Base-by-base conservation (phyloP, 35 echinoderm and acorn worm species). In the Apostichopus parvimensis region DNA sequence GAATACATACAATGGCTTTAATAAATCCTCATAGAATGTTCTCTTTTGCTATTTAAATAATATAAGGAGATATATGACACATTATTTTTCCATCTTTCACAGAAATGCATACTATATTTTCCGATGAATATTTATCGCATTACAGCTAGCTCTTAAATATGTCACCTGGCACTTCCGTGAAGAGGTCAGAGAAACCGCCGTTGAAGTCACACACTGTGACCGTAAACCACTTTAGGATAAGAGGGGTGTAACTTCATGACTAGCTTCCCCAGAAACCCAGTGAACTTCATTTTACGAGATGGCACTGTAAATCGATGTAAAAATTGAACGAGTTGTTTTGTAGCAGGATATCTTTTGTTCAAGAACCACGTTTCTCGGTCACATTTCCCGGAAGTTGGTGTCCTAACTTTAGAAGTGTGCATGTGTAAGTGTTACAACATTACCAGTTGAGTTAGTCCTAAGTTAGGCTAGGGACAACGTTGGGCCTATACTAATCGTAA, bases 361-460 rank as follows among this genome's bases (percentile, higher is more conserved):
- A 84, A 84, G 81, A 59, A 58, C 55, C 56, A 58, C 8, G 18
- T 84, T 59, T 59, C n/a, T 59, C 57, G 12, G 54, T 84, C 55
- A 59, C 15, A 84, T 84, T 59, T 84, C 81, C 81, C 81, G 81
- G 81, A 84, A 84, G 81, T 84, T 84, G 81, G 20, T 84, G 9
- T 58, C 81, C 71, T 75, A 75, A 75, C 71, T 75, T 82, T 34
- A 54, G 11, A 8, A 12, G 9, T 54, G 34, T 75, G 17, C 17
- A 75, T 68, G 64, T 68, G 71, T 75, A 75, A 75, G 71, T 75
- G 58, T 61, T 61, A 61, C 58, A 12, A 61, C 7, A 8, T 61
- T 45, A 45, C 34, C 34, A 45, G 34, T 45, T 45, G 34, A 45
- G 34, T 45, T 45, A 45, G 34, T 45, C 34, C 34, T 45, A 45